Conservation (phyloP, 1,140 invertebrate species). For the Drosophila malerkotliana region DNA sequence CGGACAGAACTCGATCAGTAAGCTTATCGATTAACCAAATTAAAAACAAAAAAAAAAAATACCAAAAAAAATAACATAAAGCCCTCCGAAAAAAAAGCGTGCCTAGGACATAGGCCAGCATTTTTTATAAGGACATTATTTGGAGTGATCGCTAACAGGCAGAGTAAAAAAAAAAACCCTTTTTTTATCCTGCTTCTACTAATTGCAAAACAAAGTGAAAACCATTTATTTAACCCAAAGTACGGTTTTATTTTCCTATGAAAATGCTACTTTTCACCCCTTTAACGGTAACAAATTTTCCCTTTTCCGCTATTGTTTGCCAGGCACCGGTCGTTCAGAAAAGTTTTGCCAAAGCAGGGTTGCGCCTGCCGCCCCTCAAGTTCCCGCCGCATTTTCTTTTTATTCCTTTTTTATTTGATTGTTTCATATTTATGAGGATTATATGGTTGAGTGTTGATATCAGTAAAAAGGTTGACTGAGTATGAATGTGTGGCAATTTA, state of each 20-base stretch:
- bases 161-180: slow-evolving; percentile 9
- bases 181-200: slow-evolving; percentile 30
- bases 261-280: slow-evolving; percentile 60
- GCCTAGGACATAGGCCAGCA: too few relatives aligned
- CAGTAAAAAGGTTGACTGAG: slow-evolving; percentile 25
- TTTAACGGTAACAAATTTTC: slow-evolving; percentile 52
- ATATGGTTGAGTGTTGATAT: slow-evolving; percentile 63
- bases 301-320: slow-evolving; percentile 46
- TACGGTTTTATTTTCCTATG: slow-evolving; percentile 37
- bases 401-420: slow-evolving; percentile 76
- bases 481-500: slow-evolving; percentile 65
- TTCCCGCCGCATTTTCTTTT: slow-evolving; percentile 26
- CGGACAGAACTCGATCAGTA: too few relatives aligned
- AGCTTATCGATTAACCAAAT: too few relatives aligned
- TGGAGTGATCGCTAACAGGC: slow-evolving; percentile 45
- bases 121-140: not conserved
- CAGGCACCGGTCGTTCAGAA: slow-evolving; percentile 36
- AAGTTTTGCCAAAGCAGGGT: slow-evolving; percentile 40
- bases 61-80: slow-evolving; percentile 1
- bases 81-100: too few relatives aligned
- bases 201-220: slow-evolving; percentile 69
- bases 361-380: slow-evolving; percentile 22
- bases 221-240: slow-evolving; percentile 57
- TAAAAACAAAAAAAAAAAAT: too few relatives aligned
- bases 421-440: slow-evolving; percentile 81